Evolutionary conservation across 2,888 invertebrate genomes (phyloP).

Genomic region (Nomada flava): DNA sequence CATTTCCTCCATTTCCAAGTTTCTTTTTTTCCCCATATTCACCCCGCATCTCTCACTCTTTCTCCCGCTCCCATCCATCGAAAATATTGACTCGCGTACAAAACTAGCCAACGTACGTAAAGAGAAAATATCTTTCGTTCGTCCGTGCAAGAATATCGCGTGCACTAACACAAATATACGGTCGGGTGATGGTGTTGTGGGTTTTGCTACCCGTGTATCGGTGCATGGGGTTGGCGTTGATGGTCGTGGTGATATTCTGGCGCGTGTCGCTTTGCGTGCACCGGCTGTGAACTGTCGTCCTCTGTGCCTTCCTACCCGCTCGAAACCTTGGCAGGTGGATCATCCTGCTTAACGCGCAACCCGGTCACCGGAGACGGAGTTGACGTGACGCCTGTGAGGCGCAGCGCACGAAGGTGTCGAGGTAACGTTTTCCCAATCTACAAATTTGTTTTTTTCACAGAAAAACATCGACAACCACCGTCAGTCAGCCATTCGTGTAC

Average conservation of each 20-base stretch:
- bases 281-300: slow-evolving; percentile 66
- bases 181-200: slow-evolving; percentile 67
- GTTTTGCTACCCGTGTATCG: slow-evolving; percentile 66
- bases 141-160: slow-evolving; percentile 53
- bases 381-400: slow-evolving; percentile 85
- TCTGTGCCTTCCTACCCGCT: slow-evolving; percentile 59
- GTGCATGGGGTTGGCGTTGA: slow-evolving; percentile 73
- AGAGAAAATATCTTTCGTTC: slow-evolving; percentile 26
- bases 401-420: slow-evolving; percentile 82
- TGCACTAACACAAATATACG: slow-evolving; percentile 63
- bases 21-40: too few relatives aligned
- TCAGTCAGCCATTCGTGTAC: slow-evolving; percentile 5
- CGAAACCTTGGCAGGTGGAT: slow-evolving; percentile 79
- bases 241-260: slow-evolving; percentile 62
- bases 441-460: slow-evolving; percentile 20
- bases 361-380: slow-evolving; percentile 88
- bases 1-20: too few relatives aligned
- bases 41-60: too few relatives aligned
- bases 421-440: slow-evolving; percentile 76
- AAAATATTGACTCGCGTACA: too few relatives aligned
- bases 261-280: slow-evolving; percentile 67
- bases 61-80: too few relatives aligned
- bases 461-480: not conserved
- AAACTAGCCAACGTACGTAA: too few relatives aligned
- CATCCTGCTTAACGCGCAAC: slow-evolving; percentile 86